Evolutionary conservation across 2,888 invertebrate species (phyloP).

Genomic region (Tinea pellionella): DNA sequence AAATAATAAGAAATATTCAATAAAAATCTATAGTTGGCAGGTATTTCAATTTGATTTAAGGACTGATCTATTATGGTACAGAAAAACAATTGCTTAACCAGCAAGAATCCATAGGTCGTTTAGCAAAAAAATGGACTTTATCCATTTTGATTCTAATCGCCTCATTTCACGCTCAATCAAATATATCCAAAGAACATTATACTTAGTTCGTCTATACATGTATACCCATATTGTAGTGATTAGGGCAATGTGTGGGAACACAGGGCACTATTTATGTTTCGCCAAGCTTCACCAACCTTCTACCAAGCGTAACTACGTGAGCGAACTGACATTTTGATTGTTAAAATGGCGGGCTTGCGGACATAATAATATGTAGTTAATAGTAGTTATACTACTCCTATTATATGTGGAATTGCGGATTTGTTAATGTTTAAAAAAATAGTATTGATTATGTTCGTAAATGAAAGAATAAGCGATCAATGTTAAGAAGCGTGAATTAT

Average conservation of each 20-base stretch:
- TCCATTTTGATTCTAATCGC: no score
- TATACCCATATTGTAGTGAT: neutral
- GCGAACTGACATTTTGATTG: neutral
- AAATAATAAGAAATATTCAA: no score
- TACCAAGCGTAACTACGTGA: neutral
- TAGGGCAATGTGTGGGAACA: conserved; percentile 3
- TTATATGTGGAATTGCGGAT: neutral
- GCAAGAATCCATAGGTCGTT: no score
- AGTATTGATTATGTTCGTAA: neutral
- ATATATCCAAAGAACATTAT: neutral
- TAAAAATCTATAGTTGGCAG: no score
- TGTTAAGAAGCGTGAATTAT: no score
- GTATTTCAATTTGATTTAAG: no score
- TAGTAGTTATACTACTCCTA: neutral
- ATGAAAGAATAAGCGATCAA: no score
- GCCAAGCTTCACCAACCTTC: conserved; percentile 1
- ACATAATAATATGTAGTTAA: neutral
- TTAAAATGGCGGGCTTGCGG: neutral
- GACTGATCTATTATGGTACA: no score
- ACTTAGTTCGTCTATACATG: neutral
- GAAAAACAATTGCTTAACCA: no score
- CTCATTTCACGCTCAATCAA: neutral
- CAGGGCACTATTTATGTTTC: neutral
- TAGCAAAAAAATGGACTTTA: no score
- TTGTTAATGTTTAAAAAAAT: neutral